Base-by-base conservation (phyloP, 2,797 vertebrate species). In the Basileuterus tristriatus region DNA sequence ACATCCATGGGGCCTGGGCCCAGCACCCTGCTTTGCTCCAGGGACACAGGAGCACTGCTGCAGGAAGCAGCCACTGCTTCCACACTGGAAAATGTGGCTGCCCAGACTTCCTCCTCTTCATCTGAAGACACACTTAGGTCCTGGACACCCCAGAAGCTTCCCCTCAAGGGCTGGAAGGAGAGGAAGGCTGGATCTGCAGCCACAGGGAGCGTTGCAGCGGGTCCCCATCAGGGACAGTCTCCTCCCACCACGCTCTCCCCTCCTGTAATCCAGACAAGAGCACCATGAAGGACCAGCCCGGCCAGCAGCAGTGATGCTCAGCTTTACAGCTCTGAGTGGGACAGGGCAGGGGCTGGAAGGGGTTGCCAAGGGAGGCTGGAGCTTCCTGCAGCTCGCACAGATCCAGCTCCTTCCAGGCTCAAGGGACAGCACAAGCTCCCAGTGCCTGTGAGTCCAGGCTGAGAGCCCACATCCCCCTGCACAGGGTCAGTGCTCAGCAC, bases 381-480 rank as follows among this genome's bases (percentile, higher is more conserved):
- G 52, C 22, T 56, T 39, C 32, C 39, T 41, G 16, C 39, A 72
- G 43, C n/a, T 79, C 6, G 2, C 67, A 67, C 56, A 69, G 1
- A 50, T 11, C 39, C 26, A 52, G 9, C 36, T 59, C 55, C 39
- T 41, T 37, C 46, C 63, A 63, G 44, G 62, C 36, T 79, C 43
- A 8, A 47, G 32, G 43, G 70, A 36, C 32, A 32, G 14, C 62
- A 74, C 0, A 0, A 67, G 58, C 39, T 58, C 23, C 8, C n/a
- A 26, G 39, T 0, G 26, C 30, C 3, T 13, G 0, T 0, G 3
- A 52, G 46, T 5, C 19, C 23, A 15, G n/a, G 68, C 52, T 67
- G 59, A 50, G 65, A 32, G 8, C 37, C 44, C 21, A 10, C 0
- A 0, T 4, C 7, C 23, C 27, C 50, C 34, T 0, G 3, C 41